Evolutionary conservation across 2,797 vertebrate genomes (phyloP).

Genomic region (Fundulus diaphanus): DNA sequence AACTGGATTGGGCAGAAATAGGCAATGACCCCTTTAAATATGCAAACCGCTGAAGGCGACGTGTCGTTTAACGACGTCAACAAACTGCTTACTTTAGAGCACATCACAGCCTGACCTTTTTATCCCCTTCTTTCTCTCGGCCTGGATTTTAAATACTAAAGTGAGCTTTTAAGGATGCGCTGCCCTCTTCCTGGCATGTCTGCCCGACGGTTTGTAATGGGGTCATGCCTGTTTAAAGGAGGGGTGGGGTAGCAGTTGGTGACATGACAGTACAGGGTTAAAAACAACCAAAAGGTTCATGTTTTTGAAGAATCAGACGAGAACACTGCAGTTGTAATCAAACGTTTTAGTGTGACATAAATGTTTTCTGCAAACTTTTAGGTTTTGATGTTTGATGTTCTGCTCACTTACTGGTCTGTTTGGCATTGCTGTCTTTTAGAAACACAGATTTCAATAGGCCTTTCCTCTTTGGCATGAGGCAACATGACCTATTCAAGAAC

Average conservation of each 20-base stretch:
- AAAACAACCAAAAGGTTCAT: neutral
- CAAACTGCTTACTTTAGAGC: conserved; percentile 29
- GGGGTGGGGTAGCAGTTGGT: neutral
- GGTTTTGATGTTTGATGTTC: no score
- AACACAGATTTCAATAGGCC: neutral
- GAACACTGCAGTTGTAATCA: neutral
- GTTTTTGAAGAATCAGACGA: neutral
- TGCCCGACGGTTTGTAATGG: neutral
- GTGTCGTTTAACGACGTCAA: conserved; percentile 47
- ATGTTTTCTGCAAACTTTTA: neutral
- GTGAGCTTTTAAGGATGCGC: conserved; percentile 21
- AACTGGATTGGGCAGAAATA: conserved; percentile 63
- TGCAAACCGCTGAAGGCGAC: conserved; percentile 47
- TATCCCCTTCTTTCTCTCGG: neutral
- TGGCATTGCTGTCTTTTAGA: neutral
- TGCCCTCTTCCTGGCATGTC: conserved; percentile 40
- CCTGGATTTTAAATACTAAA: conserved; percentile 30
- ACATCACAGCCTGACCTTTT: neutral
- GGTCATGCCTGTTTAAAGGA: neutral
- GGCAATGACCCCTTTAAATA: conserved; percentile 58
- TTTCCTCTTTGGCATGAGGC: neutral
- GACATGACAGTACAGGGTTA: neutral
- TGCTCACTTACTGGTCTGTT: neutral
- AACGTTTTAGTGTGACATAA: neutral
- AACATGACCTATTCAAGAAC: neutral